phyloP scores from a whole-genome alignment of 2,888 invertebrate genomes.

The Drosophila borborema region DNA sequence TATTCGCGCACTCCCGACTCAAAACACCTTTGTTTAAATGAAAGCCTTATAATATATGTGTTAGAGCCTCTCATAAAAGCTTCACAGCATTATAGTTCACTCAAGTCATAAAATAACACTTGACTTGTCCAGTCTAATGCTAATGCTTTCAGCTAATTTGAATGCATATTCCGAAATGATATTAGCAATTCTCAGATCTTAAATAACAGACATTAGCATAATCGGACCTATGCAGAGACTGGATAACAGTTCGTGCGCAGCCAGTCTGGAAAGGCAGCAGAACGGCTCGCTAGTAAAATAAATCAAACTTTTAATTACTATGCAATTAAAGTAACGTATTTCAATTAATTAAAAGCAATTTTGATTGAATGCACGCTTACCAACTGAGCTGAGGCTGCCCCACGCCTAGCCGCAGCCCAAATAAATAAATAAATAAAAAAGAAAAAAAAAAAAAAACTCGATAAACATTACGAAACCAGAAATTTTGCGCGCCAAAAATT shows the following conservation, averaged over 20 bases:
- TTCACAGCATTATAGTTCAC: not conserved
- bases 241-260: slow-evolving; percentile 23
- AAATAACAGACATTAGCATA: slow-evolving; percentile 54
- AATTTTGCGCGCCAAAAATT: slow-evolving; percentile 61
- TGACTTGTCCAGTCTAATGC: slow-evolving; percentile 7
- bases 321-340: slow-evolving; percentile 79
- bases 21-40: not conserved
- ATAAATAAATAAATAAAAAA: slow-evolving; percentile 11
- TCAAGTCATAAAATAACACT: slow-evolving; percentile 25
- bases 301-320: slow-evolving; percentile 78
- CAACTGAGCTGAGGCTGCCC: slow-evolving; percentile 16
- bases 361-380: slow-evolving; percentile 51
- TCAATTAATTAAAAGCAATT: slow-evolving; percentile 77
- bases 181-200: slow-evolving; percentile 32
- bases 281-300: slow-evolving; percentile 43
- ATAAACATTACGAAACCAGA: slow-evolving; percentile 59
- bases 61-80: not conserved
- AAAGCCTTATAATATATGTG: not conserved
- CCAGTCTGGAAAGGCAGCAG: slow-evolving; percentile 4
- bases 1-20: not conserved
- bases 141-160: slow-evolving; percentile 25
- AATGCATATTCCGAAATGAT: slow-evolving; percentile 43
- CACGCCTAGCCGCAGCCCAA: slow-evolving; percentile 37
- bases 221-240: slow-evolving; percentile 28
- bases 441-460: too few relatives aligned